Evolutionary conservation across 2,797 vertebrate species (phyloP).

Genomic region (Sebastes goodei): DNA sequence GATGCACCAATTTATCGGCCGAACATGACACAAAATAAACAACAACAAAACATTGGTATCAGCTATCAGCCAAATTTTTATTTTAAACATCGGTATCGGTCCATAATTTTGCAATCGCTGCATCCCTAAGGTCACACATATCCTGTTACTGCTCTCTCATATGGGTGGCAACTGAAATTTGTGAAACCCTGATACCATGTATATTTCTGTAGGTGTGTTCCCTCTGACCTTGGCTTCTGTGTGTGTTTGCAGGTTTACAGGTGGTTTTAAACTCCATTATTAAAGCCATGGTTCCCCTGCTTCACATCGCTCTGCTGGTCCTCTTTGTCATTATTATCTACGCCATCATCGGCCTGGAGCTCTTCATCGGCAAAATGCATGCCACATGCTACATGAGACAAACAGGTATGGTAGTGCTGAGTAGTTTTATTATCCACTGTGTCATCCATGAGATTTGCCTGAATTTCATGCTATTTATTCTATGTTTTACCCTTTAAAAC

Average conservation of each 20-base stretch:
- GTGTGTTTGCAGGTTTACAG: slow-evolving; percentile 90
- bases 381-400: slow-evolving; percentile 91
- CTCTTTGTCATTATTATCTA: slow-evolving; percentile 99
- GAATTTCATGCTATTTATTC: neutral
- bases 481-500: neutral
- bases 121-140: neutral
- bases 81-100: no score
- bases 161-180: neutral
- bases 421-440: neutral
- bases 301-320: slow-evolving; percentile 98
- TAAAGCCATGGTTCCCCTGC: slow-evolving; percentile 99
- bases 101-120: no score
- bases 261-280: slow-evolving; percentile 99
- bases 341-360: slow-evolving; percentile 98
- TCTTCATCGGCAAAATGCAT: slow-evolving; percentile 99
- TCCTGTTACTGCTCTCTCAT: neutral
- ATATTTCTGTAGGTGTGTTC: neutral
- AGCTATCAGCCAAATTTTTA: no score
- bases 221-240: neutral
- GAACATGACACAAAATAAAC: no score
- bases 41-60: no score
- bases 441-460: neutral
- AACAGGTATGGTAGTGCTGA: slow-evolving; percentile 82
- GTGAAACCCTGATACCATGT: neutral
- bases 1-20: no score